Evolutionary conservation across 2,888 invertebrate genomes (phyloP), one percentile per base, ranked within the genome.

Genomic region (Agapostemon virescens): DNA sequence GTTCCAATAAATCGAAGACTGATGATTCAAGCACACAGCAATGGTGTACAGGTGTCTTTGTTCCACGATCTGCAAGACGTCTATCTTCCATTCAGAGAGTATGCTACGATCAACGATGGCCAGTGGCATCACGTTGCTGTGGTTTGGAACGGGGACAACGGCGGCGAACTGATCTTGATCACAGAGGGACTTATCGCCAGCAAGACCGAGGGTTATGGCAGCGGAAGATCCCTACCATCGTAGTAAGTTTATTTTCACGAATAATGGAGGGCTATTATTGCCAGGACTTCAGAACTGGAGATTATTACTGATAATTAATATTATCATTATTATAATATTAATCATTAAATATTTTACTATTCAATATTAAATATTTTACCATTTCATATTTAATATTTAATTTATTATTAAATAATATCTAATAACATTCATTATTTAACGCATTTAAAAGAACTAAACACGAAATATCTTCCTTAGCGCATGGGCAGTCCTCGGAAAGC

Each of bases 171-270:
- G 64, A 97, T 97, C 74, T 94, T 99, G 36, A 97, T 98, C 70
- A 98, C 98, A n/a, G 98, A 99, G 94, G 98, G 98, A 63, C 94
- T 98, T 69, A 98, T 98, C 84, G 98, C 98, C 42, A 98, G 98
- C 92, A 97, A 97, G 92, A 95, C 97, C 83, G 97, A 97, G 92
- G 97, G 97, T 82, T 98, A 98, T 88, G 98, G 96, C 45, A 95
- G 95, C 89, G 98, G 97, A 88, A 95, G 96, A 90, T 95, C 95
- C 86, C 93, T 98, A 88, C 97, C 98, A 42, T 95, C 96, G 91
- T 97, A 97, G 97, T 97, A 94, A 95, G 96, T 93, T 66, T 42
- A 63, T 36, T 67, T 20, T 9, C 0, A 7, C 2, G 9, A 20
- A 64, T 70, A 42, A 61, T 30, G 49, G 55, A 38, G 5, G 58